Evolutionary conservation across 2,888 invertebrate genomes (phyloP).

Genomic region (Eilema caniola): DNA sequence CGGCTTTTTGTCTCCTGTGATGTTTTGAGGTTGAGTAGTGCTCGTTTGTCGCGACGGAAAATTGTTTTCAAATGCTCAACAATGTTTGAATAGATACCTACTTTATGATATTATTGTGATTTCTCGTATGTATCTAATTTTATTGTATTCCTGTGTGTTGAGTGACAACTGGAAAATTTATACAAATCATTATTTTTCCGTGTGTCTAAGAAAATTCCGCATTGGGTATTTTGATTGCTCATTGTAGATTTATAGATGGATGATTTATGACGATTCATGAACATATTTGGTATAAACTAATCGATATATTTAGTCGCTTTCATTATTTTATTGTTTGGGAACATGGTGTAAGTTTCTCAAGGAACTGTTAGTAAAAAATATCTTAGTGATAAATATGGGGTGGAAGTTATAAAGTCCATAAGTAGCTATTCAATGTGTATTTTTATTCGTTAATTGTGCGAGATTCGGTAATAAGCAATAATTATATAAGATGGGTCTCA

Average conservation of each 20-base stretch:
- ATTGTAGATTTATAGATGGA: neutral
- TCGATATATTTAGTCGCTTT: too few species aligned
- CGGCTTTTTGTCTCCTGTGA: conserved; percentile 71
- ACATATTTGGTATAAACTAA: neutral
- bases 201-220: conserved; percentile 21
- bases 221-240: conserved; percentile 17
- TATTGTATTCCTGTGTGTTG: conserved; percentile 58
- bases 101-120: conserved; percentile 55
- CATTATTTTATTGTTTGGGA: neutral
- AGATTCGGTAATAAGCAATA: neutral
- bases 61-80: conserved; percentile 69
- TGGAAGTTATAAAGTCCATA: neutral
- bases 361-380: neutral
- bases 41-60: conserved; percentile 64
- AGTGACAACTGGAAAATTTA: conserved; percentile 69
- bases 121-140: conserved; percentile 66
- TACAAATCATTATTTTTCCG: conserved; percentile 42
- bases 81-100: conserved; percentile 56
- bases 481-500: neutral
- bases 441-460: neutral
- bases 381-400: neutral
- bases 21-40: conserved; percentile 74
- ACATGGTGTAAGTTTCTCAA: neutral
- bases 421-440: neutral
- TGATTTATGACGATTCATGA: neutral